Percentiles rank a stretch among this genome's conserved stretches.
Conservation (phyloP, 2,888 invertebrate species). For the Hydrotaea diabolus region DNA sequence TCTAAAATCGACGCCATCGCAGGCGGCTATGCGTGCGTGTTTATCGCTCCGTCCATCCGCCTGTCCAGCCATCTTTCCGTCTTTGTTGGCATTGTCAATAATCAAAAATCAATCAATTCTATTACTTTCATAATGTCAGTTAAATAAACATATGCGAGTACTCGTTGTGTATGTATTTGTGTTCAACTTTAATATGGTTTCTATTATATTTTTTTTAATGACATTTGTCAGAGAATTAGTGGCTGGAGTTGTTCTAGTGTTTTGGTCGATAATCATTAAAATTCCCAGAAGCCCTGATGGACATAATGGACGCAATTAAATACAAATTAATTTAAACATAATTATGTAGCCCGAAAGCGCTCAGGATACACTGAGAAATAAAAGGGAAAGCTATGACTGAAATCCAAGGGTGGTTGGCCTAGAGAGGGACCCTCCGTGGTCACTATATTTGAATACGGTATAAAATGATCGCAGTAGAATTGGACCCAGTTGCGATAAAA, state of each 20-base stretch:
- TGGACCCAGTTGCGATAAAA: too few relatives aligned
- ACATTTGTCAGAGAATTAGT: slow-evolving; percentile 20
- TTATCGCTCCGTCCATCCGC: not conserved
- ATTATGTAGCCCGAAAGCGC: slow-evolving; percentile 2
- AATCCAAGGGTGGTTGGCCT: too few relatives aligned
- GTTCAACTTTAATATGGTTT: not conserved
- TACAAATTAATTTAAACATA: slow-evolving; percentile 51
- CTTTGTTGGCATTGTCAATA: slow-evolving; percentile 14
- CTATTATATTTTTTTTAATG: slow-evolving; percentile 44
- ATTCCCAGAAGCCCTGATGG: slow-evolving; percentile 32
- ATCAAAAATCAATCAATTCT: slow-evolving; percentile 39
- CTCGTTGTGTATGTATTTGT: slow-evolving; percentile 2
- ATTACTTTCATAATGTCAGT: slow-evolving; percentile 35
- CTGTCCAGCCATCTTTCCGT: too few relatives aligned
- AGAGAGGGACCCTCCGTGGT: too few relatives aligned
- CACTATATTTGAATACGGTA: too few relatives aligned
- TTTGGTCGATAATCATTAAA: slow-evolving; percentile 33
- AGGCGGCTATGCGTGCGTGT: slow-evolving; percentile 6
- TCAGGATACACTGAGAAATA: slow-evolving; percentile 17
- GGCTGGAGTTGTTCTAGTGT: not conserved
- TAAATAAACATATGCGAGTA: slow-evolving; percentile 19
- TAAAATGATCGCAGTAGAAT: too few relatives aligned
- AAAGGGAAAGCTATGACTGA: too few relatives aligned
- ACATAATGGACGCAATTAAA: slow-evolving; percentile 45
- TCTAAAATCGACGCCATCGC: slow-evolving; percentile 33